Percentiles rank a stretch among this genome's conserved stretches.
Evolutionary conservation across 2,888 invertebrate species (phyloP).

Genomic region (Patella depressa): DNA sequence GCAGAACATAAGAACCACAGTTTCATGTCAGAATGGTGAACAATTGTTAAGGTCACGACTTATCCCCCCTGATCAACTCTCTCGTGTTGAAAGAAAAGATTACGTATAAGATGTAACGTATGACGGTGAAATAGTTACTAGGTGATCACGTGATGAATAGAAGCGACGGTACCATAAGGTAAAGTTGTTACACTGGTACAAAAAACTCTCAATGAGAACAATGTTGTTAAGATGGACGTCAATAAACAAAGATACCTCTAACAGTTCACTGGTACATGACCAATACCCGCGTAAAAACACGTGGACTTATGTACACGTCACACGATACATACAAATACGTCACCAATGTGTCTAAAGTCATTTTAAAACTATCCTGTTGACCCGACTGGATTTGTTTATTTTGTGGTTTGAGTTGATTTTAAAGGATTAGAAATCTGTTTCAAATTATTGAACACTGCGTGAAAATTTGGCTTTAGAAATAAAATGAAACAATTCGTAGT

Average conservation of each 20-base stretch:
- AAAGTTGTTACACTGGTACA: conserved; percentile 3
- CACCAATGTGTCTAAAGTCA: too few species aligned
- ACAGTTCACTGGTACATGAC: conserved; percentile 10
- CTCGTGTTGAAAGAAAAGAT: neutral
- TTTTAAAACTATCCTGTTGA: too few species aligned
- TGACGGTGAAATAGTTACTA: neutral
- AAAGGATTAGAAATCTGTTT: too few species aligned
- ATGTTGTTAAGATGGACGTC: neutral
- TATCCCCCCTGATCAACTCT: conserved; percentile 8
- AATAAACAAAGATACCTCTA: neutral
- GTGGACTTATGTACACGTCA: conserved; percentile 1
- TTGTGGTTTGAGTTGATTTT: too few species aligned
- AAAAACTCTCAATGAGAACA: neutral
- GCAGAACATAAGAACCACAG: neutral
- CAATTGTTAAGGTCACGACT: conserved; percentile 4
- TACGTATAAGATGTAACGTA: conserved; percentile 7
- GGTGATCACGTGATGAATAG: neutral
- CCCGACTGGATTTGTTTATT: too few species aligned
- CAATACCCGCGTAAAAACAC: neutral
- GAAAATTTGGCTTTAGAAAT: too few species aligned
- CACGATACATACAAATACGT: neutral
- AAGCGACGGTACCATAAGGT: neutral
- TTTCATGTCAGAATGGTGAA: neutral
- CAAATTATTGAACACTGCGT: too few species aligned
- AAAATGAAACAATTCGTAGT: too few species aligned